These are phyloP conservation scores for Ranitomeya variabilis DNA, from an alignment of 2,113 vertebrate genomes.

Conservation along the genomic window DNA sequence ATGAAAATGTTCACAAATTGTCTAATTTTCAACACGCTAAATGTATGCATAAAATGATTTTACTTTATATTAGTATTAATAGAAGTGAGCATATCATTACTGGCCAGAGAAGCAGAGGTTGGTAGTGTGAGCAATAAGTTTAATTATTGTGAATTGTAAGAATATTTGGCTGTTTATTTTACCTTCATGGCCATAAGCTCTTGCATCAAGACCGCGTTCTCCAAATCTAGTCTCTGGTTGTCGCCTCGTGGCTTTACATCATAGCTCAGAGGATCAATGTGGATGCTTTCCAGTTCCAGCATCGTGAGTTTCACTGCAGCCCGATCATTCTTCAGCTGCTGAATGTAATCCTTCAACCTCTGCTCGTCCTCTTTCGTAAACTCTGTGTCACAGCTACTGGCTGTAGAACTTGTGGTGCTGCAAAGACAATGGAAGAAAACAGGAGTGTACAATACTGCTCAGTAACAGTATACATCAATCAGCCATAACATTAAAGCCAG, in stretches of 20 bases:
- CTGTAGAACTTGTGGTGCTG: constrained; percentile 87
- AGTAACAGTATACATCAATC: no score
- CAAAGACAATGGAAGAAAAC: constrained; percentile 52
- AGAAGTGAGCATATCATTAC: no score
- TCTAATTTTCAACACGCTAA: background rate
- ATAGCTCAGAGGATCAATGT: constrained; percentile 84
- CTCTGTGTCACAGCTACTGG: constrained; percentile 86
- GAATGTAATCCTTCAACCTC: constrained; percentile 84
- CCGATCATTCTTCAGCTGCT: constrained; percentile 85
- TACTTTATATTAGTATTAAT: background rate
- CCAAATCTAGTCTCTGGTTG: constrained; percentile 83
- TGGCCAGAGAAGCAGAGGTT: background rate
- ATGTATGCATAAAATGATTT: background rate
- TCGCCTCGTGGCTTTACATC: constrained; percentile 83
- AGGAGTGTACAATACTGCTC: background rate
- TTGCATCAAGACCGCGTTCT: constrained; percentile 89
- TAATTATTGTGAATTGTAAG: background rate
- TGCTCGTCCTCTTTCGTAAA: constrained; percentile 88
- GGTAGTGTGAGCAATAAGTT: background rate
- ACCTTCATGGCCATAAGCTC: constrained; percentile 95
- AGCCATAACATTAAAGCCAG: no score
- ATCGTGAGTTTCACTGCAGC: constrained; percentile 86
- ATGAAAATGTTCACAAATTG: background rate
- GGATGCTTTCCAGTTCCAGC: constrained; percentile 86
- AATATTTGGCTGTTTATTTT: background rate